Conservation (phyloP, 2,113 vertebrate genomes). For the Forbesichthys papilliferus region DNA sequence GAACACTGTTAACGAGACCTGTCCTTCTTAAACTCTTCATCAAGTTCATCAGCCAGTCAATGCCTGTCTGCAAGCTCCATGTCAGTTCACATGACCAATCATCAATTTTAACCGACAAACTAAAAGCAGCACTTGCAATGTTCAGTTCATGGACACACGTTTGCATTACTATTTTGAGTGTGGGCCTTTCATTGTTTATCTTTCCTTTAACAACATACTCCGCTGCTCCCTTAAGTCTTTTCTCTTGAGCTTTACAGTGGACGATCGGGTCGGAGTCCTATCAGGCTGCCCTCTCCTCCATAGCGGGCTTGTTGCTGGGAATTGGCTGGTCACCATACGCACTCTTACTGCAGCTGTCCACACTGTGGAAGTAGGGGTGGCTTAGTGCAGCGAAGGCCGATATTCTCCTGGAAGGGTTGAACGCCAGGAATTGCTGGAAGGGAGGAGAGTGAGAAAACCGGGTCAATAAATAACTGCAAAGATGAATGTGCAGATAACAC, state of each 20-base stretch:
- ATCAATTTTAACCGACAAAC: slow-evolving; percentile 48
- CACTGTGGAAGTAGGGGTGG: slow-evolving; percentile 92
- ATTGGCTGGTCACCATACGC: slow-evolving; percentile 83
- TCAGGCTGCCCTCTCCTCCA: slow-evolving; percentile 88
- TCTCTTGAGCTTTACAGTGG: background rate
- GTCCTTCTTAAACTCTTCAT: slow-evolving; percentile 61
- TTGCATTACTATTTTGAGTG: slow-evolving; percentile 44
- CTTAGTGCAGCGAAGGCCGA: slow-evolving; percentile 92
- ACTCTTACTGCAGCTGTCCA: slow-evolving; percentile 89
- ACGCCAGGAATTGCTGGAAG: slow-evolving; percentile 91
- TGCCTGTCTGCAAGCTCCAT: slow-evolving; percentile 45
- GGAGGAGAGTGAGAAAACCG: slow-evolving; percentile 9
- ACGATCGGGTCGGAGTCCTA: slow-evolving; percentile 18
- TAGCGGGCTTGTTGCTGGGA: slow-evolving; percentile 85
- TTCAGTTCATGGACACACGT: slow-evolving; percentile 58
- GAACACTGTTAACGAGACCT: slow-evolving; percentile 52
- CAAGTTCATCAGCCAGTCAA: slow-evolving; percentile 1
- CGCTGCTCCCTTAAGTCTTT: background rate
- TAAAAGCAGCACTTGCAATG: slow-evolving; percentile 76
- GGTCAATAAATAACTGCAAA: background rate
- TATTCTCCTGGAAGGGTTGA: slow-evolving; percentile 94
- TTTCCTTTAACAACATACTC: background rate
- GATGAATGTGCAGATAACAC: background rate
- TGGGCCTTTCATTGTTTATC: background rate
- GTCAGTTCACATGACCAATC: slow-evolving; percentile 69